phyloP scores from a whole-genome alignment of 2,888 invertebrate genomes.

The Baronia brevicornis region DNA sequence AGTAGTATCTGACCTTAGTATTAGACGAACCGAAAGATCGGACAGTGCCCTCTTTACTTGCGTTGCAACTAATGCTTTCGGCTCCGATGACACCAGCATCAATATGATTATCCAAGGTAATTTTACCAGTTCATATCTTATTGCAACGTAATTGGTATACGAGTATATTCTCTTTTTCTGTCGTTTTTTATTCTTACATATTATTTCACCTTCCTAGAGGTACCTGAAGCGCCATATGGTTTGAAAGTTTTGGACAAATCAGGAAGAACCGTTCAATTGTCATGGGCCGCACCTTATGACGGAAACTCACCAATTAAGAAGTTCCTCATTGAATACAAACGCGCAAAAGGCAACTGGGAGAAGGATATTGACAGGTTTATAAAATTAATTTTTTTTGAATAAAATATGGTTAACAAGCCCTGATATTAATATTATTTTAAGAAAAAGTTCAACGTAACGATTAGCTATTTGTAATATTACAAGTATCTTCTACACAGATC shows the following conservation, averaged over 20 bases:
- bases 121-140: too few species aligned
- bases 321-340: constrained; percentile 93
- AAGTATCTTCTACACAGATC: too few species aligned
- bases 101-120: constrained; percentile 94
- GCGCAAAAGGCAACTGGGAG: constrained; percentile 82
- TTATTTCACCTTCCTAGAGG: constrained; percentile 75
- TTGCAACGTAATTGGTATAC: constrained; percentile 2
- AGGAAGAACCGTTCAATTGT: constrained; percentile 91
- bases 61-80: constrained; percentile 94
- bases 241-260: constrained; percentile 93
- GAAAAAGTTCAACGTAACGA: too few species aligned
- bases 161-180: neutral
- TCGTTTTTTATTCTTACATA: neutral
- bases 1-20: constrained; percentile 90
- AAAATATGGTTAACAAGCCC: too few species aligned
- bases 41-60: constrained; percentile 94
- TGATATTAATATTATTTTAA: too few species aligned
- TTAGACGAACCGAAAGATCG: constrained; percentile 90
- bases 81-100: constrained; percentile 95
- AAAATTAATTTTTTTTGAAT: neutral
- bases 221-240: constrained; percentile 92
- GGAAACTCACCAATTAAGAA: constrained; percentile 93
- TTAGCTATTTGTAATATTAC: too few species aligned
- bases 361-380: constrained; percentile 85
- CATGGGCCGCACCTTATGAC: constrained; percentile 94